These are phyloP conservation scores for Leptopilina myrica DNA, from an alignment of 2,888 invertebrate species.

Conservation along the genomic window DNA sequence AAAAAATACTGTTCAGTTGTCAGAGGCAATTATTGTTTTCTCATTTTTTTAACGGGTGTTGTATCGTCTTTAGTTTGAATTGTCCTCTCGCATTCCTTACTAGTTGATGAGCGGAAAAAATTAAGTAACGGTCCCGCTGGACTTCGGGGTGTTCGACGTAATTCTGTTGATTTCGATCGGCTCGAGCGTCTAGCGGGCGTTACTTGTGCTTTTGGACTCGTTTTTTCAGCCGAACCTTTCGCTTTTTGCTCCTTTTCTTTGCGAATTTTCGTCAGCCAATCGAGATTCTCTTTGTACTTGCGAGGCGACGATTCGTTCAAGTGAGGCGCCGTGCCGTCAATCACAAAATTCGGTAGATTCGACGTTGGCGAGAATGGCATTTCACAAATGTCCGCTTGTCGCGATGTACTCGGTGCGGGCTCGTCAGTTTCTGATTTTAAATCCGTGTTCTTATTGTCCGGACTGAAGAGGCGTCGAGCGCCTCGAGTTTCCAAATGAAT, in stretches of 20 bases:
- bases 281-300: constrained; percentile 81
- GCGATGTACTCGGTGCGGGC: constrained; percentile 64
- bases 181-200: constrained; percentile 42
- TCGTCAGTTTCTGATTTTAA: constrained; percentile 63
- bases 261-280: constrained; percentile 85
- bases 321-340: constrained; percentile 88
- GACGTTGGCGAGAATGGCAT: constrained; percentile 80
- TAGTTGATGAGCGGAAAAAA: constrained; percentile 43
- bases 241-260: constrained; percentile 76
- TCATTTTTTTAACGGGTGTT: not conserved
- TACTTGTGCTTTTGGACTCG: constrained; percentile 25
- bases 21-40: not conserved
- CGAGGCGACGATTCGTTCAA: constrained; percentile 84
- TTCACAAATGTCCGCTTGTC: not conserved
- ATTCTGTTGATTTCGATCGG: constrained; percentile 49
- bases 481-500: constrained; percentile 74
- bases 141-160: constrained; percentile 36
- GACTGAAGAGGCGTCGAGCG: constrained; percentile 78
- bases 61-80: not conserved
- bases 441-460: constrained; percentile 57
- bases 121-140: constrained; percentile 50
- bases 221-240: constrained; percentile 32
- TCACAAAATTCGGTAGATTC: constrained; percentile 87
- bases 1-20: constrained; percentile 12
- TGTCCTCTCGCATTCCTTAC: not conserved